These are phyloP conservation scores for Apeira syringaria DNA, from an alignment of 2,888 invertebrate genomes.

Conservation along the genomic window DNA sequence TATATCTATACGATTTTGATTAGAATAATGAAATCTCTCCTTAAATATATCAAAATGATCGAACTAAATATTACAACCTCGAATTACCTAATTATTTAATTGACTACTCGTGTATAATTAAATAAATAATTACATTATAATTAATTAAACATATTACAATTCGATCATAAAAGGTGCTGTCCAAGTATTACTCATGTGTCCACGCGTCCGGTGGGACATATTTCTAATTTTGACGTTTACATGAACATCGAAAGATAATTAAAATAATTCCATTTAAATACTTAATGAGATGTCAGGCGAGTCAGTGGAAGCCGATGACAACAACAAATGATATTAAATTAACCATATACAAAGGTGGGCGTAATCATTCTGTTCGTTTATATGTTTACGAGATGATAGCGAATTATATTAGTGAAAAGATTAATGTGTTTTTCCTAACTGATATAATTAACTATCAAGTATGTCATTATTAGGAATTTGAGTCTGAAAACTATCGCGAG, in stretches of 20 bases:
- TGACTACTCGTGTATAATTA: conserved; percentile 9
- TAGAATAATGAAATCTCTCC: too few relatives aligned
- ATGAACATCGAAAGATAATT: conserved; percentile 72
- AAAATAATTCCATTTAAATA: conserved; percentile 72
- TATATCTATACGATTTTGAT: too few relatives aligned
- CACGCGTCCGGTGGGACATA: conserved; percentile 47
- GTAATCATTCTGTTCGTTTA: conserved; percentile 46
- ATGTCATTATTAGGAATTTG: too few relatives aligned
- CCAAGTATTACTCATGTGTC: conserved; percentile 48
- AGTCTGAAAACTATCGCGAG: too few relatives aligned
- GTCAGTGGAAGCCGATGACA: conserved; percentile 70
- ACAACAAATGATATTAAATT: conserved; percentile 76
- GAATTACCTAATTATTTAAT: conserved; percentile 7
- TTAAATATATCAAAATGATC: background rate
- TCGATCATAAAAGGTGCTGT: conserved; percentile 38
- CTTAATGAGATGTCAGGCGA: conserved; percentile 70
- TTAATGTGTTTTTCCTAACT: conserved; percentile 8
- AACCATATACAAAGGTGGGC: conserved; percentile 68
- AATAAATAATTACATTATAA: conserved; percentile 8
- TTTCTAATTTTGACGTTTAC: conserved; percentile 66
- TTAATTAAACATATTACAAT: conserved; percentile 22
- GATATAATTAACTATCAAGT: background rate
- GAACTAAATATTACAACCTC: too few relatives aligned
- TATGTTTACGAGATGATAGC: conserved; percentile 43
- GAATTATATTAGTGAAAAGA: conserved; percentile 3